Conservation (phyloP, 2,797 vertebrate species). For the Pipistrellus pipistrellus region DNA sequence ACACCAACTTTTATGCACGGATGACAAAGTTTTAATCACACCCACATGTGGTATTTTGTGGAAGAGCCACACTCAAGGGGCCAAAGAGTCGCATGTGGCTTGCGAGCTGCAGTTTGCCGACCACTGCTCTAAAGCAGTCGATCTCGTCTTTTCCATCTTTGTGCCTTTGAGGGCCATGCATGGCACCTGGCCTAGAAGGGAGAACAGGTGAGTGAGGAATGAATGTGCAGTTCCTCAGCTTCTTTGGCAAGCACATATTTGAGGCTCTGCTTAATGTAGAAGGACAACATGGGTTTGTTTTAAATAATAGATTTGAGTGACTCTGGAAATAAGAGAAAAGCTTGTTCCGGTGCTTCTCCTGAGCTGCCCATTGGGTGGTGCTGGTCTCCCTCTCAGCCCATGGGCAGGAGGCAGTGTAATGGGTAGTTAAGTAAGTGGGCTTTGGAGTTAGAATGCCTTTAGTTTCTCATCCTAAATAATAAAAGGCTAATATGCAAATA, state of each 20-base stretch:
- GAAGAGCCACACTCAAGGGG: no score
- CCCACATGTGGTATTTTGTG: no score
- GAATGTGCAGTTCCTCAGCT: neutral
- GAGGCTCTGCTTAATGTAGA: constrained; percentile 17
- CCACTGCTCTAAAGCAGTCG: neutral
- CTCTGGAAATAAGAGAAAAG: neutral
- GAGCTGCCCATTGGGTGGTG: neutral
- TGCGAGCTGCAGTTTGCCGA: no score
- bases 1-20: no score
- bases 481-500: no score
- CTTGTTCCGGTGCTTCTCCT: neutral
- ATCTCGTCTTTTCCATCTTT: neutral
- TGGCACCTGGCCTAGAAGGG: neutral
- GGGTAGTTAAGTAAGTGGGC: neutral
- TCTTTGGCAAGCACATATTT: neutral
- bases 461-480: neutral
- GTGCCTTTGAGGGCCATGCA: neutral
- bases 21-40: no score
- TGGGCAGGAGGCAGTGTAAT: neutral
- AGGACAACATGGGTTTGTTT: neutral
- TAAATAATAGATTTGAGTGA: neutral
- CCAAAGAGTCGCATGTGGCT: no score
- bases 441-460: neutral
- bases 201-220: neutral
- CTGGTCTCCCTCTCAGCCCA: neutral